Evolutionary conservation across 2,797 vertebrate genomes (phyloP), one percentile per base, ranked within the genome.

Genomic region (Acrossocheilus fasciatus): DNA sequence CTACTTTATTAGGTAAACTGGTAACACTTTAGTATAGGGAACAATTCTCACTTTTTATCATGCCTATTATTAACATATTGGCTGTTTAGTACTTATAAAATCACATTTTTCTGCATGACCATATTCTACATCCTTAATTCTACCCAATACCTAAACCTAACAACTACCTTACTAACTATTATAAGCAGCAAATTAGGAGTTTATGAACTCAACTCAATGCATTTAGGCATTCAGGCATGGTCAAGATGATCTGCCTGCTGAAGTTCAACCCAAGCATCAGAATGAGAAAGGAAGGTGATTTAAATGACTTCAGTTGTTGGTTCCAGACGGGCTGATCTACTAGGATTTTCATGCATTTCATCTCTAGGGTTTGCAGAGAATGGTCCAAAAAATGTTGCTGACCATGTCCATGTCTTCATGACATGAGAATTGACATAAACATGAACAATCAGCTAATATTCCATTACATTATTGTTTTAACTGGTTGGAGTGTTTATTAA

Each of bases 401-500:
- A 62, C 10, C 10, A 62, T 26, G 10, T 26, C 57, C 57, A 62
- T 52, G 15, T 15, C 47, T 50, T 15, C 50, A 52, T 52, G 50
- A 50, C 47, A 50, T 50, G 15, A 34, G 15, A 76, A 23, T 50
- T 23, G 50, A n/a, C 30, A 23, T 12, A 23, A 77, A 57, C 9
- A 54, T 23, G 26, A 52, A 36, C 30, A 57, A 77, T 57, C 50
- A 54, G 11, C 30, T 39, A 11, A 54, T 57, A 57, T 57, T 78
- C 4, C 6, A 41, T 59, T 17, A n/a, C 20, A 59, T 78, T 78
- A 39, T 64, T 10, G 45, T 87, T 93, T 90, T 93, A 93, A 93
- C 91, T 92, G 91, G 89, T 89, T 92, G 85, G 77, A 88, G 79
- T 86, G 83, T 90, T 91, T 92, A 93, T 93, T 92, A 92, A 85